Evolutionary conservation across 2,797 vertebrate species (phyloP), one percentile per base, ranked within the genome.

Genomic region (Sebastes diploproa): DNA sequence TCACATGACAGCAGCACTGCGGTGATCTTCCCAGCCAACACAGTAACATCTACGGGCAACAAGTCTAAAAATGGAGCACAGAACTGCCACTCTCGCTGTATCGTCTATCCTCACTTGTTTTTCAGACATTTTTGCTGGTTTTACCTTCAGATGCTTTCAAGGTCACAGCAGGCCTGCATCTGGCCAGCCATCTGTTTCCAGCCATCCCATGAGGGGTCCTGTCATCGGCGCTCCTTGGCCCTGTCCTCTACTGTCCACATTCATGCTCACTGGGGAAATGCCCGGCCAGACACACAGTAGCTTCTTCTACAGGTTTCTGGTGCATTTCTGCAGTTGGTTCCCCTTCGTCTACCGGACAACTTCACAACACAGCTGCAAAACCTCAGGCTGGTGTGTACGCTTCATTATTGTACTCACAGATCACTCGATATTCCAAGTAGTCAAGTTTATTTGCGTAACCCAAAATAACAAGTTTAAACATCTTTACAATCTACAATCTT

Each of bases 141-240:
- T 81, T 80, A 83, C 74, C 82, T 81, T 86, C 34, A 29, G 68
- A 82, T 22, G 75, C 72, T 52, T 90, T 88, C 87, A 95, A 96
- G 95, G 95, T 95, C 92, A 92, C 85, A 80, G 77, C 84, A 71
- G 85, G 77, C 86, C 84, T 83, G 82, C 94, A 94, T 95, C 94
- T 95, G 94, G 86, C 86, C 78, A 72, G 83, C 95, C 95, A 95
- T 95, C 95, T 96, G 95, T 90, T 92, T 88, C 63, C 81, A 42
- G 52, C 58, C 70, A 22, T 93, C 91, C 88, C 91, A 60, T 8
- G 90, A 92, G 93, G 92, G 50, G 42, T 46, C 81, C 81, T 78
- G 92, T 92, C 94, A 94, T 82, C 77, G 6, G 9, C 29, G 29
- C 86, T 90, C 80, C 85, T 88, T 78, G 76, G 83, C 82, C 83